Evolutionary conservation across 1,140 invertebrate genomes (phyloP).

Genomic region (Elymnias hypermnestra): DNA sequence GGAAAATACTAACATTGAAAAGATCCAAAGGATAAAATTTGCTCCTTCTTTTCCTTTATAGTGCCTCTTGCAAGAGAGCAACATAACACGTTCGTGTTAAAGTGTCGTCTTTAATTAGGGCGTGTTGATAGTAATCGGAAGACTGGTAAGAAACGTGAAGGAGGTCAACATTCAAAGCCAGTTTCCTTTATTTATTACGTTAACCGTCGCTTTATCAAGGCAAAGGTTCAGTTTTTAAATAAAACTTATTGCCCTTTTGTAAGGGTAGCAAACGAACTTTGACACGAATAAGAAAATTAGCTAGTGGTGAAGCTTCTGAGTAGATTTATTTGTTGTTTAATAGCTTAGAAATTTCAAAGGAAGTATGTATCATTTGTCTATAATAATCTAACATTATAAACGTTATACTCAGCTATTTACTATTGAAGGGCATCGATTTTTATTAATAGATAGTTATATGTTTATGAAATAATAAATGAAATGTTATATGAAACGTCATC

Average conservation of each 20-base stretch:
- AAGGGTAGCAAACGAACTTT: too few species aligned
- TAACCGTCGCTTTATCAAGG: not conserved
- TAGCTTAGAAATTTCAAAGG: too few species aligned
- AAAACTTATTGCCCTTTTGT: not conserved
- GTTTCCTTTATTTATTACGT: not conserved
- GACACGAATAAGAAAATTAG: too few species aligned
- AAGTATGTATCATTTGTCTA: too few species aligned
- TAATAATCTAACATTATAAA: too few species aligned
- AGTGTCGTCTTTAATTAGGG: conserved; percentile 5
- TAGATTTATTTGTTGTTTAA: too few species aligned
- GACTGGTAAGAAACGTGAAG: conserved; percentile 2
- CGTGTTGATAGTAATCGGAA: conserved; percentile 4
- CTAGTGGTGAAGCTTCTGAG: too few species aligned
- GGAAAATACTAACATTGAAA: not conserved
- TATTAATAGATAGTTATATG: too few species aligned
- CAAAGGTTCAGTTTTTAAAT: not conserved
- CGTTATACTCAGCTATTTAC: too few species aligned
- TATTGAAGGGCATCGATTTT: too few species aligned
- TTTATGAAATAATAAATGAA: too few species aligned
- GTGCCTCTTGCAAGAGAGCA: not conserved
- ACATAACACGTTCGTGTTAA: conserved; percentile 6
- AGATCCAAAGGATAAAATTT: not conserved
- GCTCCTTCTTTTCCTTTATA: not conserved
- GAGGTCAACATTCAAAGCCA: not conserved
- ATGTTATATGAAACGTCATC: too few species aligned